Conservation (phyloP, 2,113 vertebrate species). For the Spea bombifrons region DNA sequence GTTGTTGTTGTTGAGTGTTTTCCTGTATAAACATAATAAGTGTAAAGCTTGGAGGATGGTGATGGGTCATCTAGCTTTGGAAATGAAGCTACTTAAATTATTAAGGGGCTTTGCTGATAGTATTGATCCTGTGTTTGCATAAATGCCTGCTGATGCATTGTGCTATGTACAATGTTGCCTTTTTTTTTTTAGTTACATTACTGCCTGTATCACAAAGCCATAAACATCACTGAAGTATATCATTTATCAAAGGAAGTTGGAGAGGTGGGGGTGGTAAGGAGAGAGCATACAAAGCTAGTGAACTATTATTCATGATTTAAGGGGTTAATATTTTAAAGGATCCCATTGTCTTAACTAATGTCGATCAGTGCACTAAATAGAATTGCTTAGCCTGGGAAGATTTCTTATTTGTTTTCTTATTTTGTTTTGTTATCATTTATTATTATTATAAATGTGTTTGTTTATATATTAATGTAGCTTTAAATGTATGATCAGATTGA, state of each 20-base stretch:
- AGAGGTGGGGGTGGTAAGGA: constrained; percentile 44
- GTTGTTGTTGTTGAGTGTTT: constrained; percentile 50
- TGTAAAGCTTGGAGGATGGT: constrained; percentile 65
- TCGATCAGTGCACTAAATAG: no score
- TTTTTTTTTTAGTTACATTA: constrained; percentile 32
- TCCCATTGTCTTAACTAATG: background rate
- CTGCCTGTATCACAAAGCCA: constrained; percentile 45
- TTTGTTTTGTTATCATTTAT: background rate
- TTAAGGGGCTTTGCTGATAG: constrained; percentile 50
- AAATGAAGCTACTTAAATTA: constrained; percentile 56
- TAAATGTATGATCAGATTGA: background rate
- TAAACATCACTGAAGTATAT: constrained; percentile 55
- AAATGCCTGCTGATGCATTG: constrained; percentile 41
- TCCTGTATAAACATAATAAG: constrained; percentile 20
- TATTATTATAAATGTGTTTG: background rate
- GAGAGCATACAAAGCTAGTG: constrained; percentile 43
- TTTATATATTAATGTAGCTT: background rate
- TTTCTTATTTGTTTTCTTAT: background rate
- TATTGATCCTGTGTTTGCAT: constrained; percentile 51
- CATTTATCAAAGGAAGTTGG: constrained; percentile 66
- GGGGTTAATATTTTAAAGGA: background rate
- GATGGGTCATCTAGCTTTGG: constrained; percentile 51
- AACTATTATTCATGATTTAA: constrained; percentile 42
- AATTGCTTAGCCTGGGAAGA: no score
- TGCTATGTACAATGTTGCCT: constrained; percentile 19